Evolutionary conservation across 2,113 vertebrate genomes (phyloP).

Genomic region (Pantherophis guttatus): DNA sequence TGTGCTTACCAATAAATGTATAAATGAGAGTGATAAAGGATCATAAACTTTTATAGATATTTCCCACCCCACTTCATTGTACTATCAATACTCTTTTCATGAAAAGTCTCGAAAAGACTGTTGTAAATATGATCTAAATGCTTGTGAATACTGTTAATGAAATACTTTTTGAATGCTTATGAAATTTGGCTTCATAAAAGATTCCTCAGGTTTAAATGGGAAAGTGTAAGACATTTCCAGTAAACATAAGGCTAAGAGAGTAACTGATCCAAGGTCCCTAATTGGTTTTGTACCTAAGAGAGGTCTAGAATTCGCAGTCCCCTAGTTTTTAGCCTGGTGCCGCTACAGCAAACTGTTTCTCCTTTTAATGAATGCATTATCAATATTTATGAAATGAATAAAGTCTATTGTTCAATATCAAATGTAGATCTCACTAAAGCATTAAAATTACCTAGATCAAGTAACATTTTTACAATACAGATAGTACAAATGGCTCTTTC

Average conservation of each 20-base stretch:
- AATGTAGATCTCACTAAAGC: slow-evolving; percentile 5
- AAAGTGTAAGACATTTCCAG: not conserved
- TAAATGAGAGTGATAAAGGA: not conserved
- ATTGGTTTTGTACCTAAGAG: not conserved
- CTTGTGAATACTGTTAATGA: not conserved
- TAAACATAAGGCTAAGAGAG: not conserved
- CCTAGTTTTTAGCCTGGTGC: not conserved
- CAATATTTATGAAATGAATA: not conserved
- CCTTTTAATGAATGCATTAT: not conserved
- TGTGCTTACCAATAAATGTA: not conserved
- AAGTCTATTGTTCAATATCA: not conserved
- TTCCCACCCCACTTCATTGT: not conserved
- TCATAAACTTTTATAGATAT: not conserved
- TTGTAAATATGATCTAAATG: not conserved
- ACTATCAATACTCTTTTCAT: not conserved
- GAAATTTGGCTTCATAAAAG: slow-evolving; percentile 1
- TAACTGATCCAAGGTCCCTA: not conserved
- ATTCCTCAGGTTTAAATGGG: slow-evolving; percentile 12
- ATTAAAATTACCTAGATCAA: not conserved
- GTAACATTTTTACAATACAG: not conserved
- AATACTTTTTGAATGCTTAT: not conserved
- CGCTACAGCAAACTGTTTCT: not conserved
- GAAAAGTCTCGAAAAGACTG: not conserved
- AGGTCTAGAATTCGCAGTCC: not conserved
- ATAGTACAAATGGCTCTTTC: not conserved